Evolutionary conservation across 2,113 vertebrate genomes (phyloP), one percentile per base, ranked within the genome.

Genomic region (Chiloscyllium plagiosum): DNA sequence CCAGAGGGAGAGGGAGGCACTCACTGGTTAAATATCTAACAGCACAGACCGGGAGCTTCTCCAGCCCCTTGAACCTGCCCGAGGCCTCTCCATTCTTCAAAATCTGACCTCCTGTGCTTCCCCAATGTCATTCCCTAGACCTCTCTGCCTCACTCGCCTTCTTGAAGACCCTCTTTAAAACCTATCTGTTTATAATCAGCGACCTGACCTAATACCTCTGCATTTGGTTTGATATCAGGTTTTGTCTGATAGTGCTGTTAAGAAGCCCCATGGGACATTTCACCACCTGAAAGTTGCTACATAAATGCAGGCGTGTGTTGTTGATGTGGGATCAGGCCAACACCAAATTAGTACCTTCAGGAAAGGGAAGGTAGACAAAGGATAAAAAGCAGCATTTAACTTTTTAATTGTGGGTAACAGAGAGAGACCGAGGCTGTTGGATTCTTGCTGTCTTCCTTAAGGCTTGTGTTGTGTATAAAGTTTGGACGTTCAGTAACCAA

Each of bases 401-500:
- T 83, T 83, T 42, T 42, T 42, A 0, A 37, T 0, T 83, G 80
- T 42, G n/a, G 19, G 20, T 15, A 42, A 42, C 42, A 20, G n/a
- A 83, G 13, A 72, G 72, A 33, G 80, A 83, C 15, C 37, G n/a
- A 17, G 80, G 80, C n/a, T 83, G 3, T 83, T 20, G 42, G 37
- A 42, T 42, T 83, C 17, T 83, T 37, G 72, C 76, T 15, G 78
- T 15, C 10, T n/a, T 80, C n/a, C 42, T 42, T 4, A 42, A 42
- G 20, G 20, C 1, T 6, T 42, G 22, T 72, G 69, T 26, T 6
- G 19, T 42, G 80, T 4, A 7, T 42, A 83, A 20, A 42, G 17
- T 1, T 42, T 20, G 37, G 5, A 42, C 4, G n/a, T 42, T 4
- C 3, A 0, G 2, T 5, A 20, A 0, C 1, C 80, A 42, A 3